A percentile compares a stretch with the other conserved stretches of the same genome.
These are phyloP conservation scores for Phylloscopus whistleri DNA, from an alignment of 2,113 vertebrate species.

Conservation along the genomic window DNA sequence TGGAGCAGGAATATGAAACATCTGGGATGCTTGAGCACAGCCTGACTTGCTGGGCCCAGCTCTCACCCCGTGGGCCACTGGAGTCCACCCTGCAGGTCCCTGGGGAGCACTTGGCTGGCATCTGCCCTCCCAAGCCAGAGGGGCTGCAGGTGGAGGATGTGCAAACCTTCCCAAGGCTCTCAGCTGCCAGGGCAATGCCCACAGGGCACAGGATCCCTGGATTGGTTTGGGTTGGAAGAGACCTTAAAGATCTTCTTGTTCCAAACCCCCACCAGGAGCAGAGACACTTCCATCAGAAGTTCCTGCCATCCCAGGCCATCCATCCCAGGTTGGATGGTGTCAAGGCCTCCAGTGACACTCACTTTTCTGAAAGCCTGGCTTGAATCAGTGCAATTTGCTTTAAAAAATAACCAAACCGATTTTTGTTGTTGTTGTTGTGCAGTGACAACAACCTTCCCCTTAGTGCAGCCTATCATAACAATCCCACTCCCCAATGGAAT, in stretches of 20 bases:
- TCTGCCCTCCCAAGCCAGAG: rapidly evolving
- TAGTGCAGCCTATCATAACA: neutral
- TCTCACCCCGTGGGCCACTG: neutral
- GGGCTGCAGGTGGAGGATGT: neutral
- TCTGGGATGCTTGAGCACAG: neutral
- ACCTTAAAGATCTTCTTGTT: neutral
- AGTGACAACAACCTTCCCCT: rapidly evolving
- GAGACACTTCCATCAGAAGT: neutral
- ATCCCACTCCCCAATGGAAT: rapidly evolving
- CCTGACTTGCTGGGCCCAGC: neutral
- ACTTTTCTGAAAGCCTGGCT: neutral
- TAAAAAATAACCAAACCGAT: neutral
- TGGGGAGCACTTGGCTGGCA: neutral
- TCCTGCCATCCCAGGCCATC: neutral
- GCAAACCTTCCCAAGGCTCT: neutral
- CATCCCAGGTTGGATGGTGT: rapidly evolving
- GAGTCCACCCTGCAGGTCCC: neutral
- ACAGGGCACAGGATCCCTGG: too few species aligned
- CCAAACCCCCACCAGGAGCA: neutral
- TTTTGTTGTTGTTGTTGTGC: neutral
- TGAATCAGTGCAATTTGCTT: neutral
- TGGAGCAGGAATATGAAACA: neutral
- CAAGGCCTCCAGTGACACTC: neutral
- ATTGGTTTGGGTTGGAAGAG: neutral
- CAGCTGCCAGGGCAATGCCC: neutral